Evolutionary conservation across 2,797 vertebrate species (phyloP).

Genomic region (Cygnus olor): DNA sequence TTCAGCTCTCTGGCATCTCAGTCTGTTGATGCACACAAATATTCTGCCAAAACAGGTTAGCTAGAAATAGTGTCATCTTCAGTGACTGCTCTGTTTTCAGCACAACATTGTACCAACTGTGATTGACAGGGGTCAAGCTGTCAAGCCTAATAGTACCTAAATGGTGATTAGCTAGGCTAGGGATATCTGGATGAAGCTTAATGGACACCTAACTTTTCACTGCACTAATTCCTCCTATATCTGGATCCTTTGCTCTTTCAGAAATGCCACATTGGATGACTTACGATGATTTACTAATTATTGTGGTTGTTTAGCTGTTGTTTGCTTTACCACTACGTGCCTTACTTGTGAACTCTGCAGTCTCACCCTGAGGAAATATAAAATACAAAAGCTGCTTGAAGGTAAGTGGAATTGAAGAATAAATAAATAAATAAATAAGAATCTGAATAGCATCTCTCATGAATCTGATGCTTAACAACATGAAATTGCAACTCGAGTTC

Average conservation of each 20-base stretch:
- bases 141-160: neutral
- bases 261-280: neutral
- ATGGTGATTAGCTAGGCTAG: neutral
- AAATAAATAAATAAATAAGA: neutral
- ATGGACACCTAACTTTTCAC: neutral
- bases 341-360: neutral
- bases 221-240: neutral
- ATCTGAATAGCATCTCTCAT: neutral
- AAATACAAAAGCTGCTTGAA: neutral
- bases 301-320: neutral
- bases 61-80: constrained; percentile 30
- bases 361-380: neutral
- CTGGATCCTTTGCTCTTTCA: neutral
- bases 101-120: neutral
- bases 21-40: constrained; percentile 48
- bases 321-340: neutral
- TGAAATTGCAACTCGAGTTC: neutral
- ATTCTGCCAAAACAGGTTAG: constrained; percentile 53
- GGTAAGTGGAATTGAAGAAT: neutral
- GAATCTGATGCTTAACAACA: neutral
- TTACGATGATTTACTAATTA: neutral
- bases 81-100: constrained; percentile 62
- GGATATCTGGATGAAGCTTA: neutral
- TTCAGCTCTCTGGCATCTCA: constrained; percentile 50
- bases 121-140: constrained; percentile 45